Conservation (phyloP, 2,888 invertebrate species). For the Autographa gamma region DNA sequence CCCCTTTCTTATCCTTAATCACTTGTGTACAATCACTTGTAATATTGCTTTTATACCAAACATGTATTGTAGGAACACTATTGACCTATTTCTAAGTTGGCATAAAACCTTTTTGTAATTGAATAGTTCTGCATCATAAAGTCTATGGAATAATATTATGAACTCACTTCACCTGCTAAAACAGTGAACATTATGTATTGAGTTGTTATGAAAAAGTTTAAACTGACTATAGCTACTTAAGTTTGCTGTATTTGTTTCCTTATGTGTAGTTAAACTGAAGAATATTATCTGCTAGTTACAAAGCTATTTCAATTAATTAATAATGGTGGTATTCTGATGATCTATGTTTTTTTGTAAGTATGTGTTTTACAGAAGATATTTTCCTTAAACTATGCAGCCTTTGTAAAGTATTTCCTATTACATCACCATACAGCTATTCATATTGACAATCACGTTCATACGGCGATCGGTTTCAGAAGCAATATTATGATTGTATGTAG, state of each 20-base stretch:
- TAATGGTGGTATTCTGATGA: not conserved
- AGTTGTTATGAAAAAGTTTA: not conserved
- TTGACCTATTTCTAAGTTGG: slow-evolving; percentile 11
- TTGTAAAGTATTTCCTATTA: not conserved
- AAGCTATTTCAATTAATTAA: not conserved
- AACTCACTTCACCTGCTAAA: not conserved
- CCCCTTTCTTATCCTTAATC: slow-evolving; percentile 41
- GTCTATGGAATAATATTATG: not conserved
- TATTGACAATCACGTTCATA: not conserved
- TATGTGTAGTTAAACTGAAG: not conserved
- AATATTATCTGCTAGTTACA: not conserved
- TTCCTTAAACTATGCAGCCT: not conserved
- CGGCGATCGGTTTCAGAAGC: not conserved
- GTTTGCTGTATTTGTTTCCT: not conserved
- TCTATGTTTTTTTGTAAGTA: not conserved
- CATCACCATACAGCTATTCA: not conserved
- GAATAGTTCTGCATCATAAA: not conserved
- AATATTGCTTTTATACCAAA: slow-evolving; percentile 20
- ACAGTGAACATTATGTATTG: not conserved
- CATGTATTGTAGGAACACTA: slow-evolving; percentile 9
- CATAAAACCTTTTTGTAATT: not conserved
- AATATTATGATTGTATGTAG: not conserved
- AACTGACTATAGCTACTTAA: not conserved
- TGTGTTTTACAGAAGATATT: not conserved
- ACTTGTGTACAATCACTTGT: slow-evolving; percentile 40